These are phyloP conservation scores for Eira barbara DNA, from an alignment of 2,113 vertebrate genomes.

Conservation along the genomic window DNA sequence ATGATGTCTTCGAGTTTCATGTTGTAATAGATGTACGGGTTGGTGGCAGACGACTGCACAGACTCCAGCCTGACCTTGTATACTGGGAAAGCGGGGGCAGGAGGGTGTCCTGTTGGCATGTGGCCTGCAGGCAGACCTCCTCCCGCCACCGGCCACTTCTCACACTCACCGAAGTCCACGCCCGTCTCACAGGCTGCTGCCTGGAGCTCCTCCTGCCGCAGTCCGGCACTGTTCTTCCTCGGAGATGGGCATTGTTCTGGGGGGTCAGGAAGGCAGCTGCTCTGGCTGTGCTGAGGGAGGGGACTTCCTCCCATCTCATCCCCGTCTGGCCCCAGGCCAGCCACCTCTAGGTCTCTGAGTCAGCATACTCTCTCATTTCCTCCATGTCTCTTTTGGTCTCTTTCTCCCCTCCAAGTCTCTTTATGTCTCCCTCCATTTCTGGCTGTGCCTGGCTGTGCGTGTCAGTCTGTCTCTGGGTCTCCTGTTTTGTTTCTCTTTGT, in stretches of 20 bases:
- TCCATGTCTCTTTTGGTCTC: too few relatives aligned
- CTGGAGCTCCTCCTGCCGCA: conserved; percentile 39
- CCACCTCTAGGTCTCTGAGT: not conserved
- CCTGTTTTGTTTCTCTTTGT: not conserved
- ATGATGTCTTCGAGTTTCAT: conserved; percentile 57
- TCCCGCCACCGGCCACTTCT: accelerated
- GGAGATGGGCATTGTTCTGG: conserved; percentile 84
- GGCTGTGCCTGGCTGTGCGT: not conserved
- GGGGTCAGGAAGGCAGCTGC: not conserved
- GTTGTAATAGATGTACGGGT: conserved; percentile 52
- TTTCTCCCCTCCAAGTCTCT: not conserved
- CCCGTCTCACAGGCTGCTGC: conserved; percentile 71
- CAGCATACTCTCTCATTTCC: too few relatives aligned
- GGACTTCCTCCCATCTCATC: not conserved
- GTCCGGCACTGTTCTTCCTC: conserved; percentile 62
- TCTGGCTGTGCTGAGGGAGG: not conserved
- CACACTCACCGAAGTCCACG: conserved; percentile 61
- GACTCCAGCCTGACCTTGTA: conserved; percentile 58
- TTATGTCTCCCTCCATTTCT: not conserved
- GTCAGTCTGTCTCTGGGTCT: not conserved
- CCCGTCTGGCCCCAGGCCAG: not conserved
- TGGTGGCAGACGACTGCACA: not conserved
- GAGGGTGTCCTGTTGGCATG: not conserved
- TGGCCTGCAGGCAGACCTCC: not conserved
- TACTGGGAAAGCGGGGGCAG: not conserved